These are phyloP conservation scores for Beris chalybata DNA, from an alignment of 2,888 invertebrate genomes.

Conservation along the genomic window DNA sequence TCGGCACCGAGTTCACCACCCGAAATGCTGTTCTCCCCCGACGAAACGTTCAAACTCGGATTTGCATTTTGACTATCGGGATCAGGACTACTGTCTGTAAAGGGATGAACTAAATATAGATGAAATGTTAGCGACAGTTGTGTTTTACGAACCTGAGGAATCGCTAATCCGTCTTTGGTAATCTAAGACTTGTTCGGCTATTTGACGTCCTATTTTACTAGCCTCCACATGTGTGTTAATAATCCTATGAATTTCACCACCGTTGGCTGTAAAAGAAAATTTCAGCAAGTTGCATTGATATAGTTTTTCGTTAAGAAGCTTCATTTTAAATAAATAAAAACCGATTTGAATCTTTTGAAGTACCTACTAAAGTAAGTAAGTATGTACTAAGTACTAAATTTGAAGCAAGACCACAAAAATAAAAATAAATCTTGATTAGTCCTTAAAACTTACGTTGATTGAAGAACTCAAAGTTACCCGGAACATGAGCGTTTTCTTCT, in stretches of 20 bases:
- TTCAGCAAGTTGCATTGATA: neutral
- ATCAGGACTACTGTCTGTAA: slow-evolving; percentile 39
- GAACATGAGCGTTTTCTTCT: slow-evolving; percentile 47
- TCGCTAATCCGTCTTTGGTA: slow-evolving; percentile 60
- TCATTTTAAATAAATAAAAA: no score
- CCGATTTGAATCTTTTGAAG: no score
- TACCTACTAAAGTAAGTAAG: no score
- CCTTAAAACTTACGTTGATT: slow-evolving; percentile 57
- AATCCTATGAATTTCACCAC: slow-evolving; percentile 67
- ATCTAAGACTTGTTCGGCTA: slow-evolving; percentile 76
- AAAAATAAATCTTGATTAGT: no score
- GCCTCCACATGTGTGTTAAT: slow-evolving; percentile 79
- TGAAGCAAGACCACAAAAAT: no score
- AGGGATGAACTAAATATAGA: neutral
- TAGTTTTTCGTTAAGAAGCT: no score
- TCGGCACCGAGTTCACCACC: slow-evolving; percentile 35
- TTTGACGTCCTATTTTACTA: slow-evolving; percentile 81
- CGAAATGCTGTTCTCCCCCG: slow-evolving; percentile 37
- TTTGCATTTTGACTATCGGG: slow-evolving; percentile 35
- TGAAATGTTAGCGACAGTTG: slow-evolving; percentile 4
- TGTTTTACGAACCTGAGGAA: slow-evolving; percentile 49
- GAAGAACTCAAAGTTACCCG: slow-evolving; percentile 61
- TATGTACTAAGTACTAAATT: no score
- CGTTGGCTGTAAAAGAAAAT: slow-evolving; percentile 56
- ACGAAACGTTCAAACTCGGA: slow-evolving; percentile 37